Percentiles rank a stretch among this genome's conserved stretches.
Evolutionary conservation across 2,113 vertebrate genomes (phyloP).

Genomic region (Dasyurus viverrinus): DNA sequence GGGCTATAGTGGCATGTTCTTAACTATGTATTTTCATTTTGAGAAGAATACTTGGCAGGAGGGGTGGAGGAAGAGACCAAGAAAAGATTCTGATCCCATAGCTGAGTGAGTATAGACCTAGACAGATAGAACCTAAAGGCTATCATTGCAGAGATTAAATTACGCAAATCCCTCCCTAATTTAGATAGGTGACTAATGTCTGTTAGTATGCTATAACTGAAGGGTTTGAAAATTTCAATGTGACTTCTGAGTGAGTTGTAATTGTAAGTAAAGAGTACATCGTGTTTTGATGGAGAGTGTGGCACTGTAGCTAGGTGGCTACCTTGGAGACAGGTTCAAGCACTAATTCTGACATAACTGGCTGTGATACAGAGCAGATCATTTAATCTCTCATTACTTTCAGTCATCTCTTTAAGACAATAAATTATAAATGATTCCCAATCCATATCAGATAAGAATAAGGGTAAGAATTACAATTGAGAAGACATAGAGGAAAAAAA

Average conservation of each 20-base stretch:
- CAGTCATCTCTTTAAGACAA: background rate
- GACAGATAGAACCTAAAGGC: background rate
- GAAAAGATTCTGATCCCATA: background rate
- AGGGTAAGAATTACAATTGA: background rate
- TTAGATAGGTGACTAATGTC: background rate
- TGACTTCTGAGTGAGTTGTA: background rate
- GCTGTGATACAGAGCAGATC: background rate
- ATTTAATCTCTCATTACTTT: background rate
- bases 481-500: background rate
- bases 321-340: background rate
- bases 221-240: background rate
- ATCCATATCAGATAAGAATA: background rate
- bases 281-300: background rate
- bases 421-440: background rate
- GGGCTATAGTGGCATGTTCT: background rate
- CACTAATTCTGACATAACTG: background rate
- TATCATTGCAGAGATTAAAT: background rate
- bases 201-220: background rate
- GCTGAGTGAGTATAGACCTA: background rate
- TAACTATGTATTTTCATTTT: background rate
- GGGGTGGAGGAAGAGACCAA: background rate
- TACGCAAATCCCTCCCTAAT: background rate
- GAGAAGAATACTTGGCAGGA: background rate
- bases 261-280: background rate
- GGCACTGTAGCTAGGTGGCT: background rate